Evolutionary conservation across 2,113 vertebrate species (phyloP).

Genomic region (Neodontobutis hainanensis): DNA sequence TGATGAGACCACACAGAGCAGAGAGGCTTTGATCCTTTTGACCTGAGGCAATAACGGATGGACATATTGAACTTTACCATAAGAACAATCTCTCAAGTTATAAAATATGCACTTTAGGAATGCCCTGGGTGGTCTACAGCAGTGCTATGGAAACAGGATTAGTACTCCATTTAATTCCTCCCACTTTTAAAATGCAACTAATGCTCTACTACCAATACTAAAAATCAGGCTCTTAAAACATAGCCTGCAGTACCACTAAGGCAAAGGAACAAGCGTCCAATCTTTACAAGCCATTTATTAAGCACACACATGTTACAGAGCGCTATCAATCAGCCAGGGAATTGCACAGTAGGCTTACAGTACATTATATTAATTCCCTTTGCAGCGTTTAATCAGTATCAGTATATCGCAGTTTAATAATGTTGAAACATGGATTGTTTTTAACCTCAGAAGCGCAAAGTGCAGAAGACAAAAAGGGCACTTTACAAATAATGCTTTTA

Average conservation of each 20-base stretch:
- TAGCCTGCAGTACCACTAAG: not conserved
- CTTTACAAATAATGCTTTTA: no score
- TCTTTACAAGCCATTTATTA: not conserved
- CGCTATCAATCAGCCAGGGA: not conserved
- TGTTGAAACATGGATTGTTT: not conserved
- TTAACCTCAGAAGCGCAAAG: not conserved
- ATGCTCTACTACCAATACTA: no score
- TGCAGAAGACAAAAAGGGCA: not conserved
- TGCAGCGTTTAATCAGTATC: not conserved
- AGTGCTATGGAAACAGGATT: not conserved
- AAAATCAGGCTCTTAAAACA: not conserved
- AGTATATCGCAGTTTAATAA: not conserved
- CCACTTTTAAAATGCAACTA: not conserved
- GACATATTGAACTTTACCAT: slow-evolving; percentile 47
- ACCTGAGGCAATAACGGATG: slow-evolving; percentile 21
- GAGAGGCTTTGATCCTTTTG: slow-evolving; percentile 38
- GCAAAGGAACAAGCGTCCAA: not conserved
- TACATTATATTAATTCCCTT: slow-evolving; percentile 1
- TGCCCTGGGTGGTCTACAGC: not conserved
- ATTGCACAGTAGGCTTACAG: not conserved
- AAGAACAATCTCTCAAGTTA: slow-evolving; percentile 28
- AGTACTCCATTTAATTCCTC: not conserved
- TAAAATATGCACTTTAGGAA: slow-evolving; percentile 54
- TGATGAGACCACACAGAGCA: slow-evolving; percentile 36
- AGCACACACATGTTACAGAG: not conserved